These are phyloP conservation scores for Chloropsis hardwickii DNA, from an alignment of 2,113 vertebrate species.

Conservation along the genomic window DNA sequence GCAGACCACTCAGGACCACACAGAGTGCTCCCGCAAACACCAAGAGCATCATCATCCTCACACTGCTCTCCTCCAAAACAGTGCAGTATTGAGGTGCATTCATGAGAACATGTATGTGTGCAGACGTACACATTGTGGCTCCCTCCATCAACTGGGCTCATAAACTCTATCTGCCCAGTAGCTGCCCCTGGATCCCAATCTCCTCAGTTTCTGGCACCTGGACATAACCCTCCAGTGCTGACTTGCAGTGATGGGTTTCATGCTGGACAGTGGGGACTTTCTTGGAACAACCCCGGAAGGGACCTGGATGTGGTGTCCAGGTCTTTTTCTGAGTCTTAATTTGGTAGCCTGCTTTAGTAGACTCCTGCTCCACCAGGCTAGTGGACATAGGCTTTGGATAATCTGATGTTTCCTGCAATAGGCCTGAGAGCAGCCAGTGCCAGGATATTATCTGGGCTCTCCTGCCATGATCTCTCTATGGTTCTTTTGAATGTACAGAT, in stretches of 20 bases:
- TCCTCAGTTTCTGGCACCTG: not conserved
- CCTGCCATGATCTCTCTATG: not conserved
- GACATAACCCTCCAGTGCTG: not conserved
- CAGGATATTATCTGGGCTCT: not conserved
- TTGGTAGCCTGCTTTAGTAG: not conserved
- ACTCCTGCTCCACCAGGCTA: not conserved
- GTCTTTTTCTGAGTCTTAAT: not conserved
- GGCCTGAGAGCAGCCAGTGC: not conserved
- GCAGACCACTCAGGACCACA: not conserved
- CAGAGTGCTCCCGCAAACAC: not conserved
- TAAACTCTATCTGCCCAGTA: not conserved
- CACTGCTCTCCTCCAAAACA: not conserved
- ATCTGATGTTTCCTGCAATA: not conserved
- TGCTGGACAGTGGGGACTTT: rapidly evolving
- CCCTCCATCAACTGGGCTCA: not conserved
- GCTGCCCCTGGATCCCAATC: not conserved
- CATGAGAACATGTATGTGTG: not conserved
- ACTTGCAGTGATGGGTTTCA: not conserved
- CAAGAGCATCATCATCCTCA: not conserved
- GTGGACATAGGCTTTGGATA: not conserved
- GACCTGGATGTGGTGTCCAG: not conserved
- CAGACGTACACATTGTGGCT: not conserved
- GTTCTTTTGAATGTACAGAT: not conserved
- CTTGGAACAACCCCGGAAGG: not conserved
- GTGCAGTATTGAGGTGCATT: not conserved